Conservation (phyloP, 2,888 invertebrate genomes). For the Cyaniris semiargus region DNA sequence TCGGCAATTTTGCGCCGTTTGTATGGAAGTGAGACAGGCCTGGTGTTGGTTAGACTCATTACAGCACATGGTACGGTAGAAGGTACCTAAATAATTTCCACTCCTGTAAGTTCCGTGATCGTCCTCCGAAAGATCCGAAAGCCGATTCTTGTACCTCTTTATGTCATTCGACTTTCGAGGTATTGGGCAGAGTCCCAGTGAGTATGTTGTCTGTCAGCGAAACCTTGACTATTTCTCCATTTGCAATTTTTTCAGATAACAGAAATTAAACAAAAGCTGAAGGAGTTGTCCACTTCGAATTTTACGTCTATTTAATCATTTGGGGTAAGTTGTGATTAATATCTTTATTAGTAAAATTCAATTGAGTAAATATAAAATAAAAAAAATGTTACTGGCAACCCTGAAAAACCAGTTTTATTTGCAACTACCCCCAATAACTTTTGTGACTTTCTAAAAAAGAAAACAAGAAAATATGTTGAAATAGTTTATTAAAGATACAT, state of each 20-base stretch:
- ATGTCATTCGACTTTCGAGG: too few species aligned
- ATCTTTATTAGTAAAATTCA: too few species aligned
- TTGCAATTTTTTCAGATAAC: conserved; percentile 70
- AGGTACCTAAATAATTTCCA: too few species aligned
- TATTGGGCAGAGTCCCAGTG: too few species aligned
- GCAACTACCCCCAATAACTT: background rate
- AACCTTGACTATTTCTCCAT: background rate
- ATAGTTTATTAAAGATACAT: background rate
- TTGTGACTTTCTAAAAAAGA: background rate
- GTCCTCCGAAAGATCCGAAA: too few species aligned
- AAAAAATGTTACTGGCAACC: background rate
- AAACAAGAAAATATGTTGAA: conserved; percentile 3
- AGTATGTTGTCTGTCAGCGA: too few species aligned
- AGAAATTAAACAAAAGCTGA: conserved; percentile 78
- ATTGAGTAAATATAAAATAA: too few species aligned
- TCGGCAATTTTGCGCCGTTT: too few species aligned
- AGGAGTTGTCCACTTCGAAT: conserved; percentile 65
- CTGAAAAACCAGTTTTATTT: background rate
- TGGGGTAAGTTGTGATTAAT: background rate
- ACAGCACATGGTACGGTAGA: too few species aligned
- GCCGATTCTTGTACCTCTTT: too few species aligned
- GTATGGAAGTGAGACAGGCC: too few species aligned
- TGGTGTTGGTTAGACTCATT: background rate
- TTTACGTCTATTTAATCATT: conserved; percentile 48
- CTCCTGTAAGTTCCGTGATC: too few species aligned